Percentiles rank a stretch among this genome's conserved stretches.
Evolutionary conservation across 1,140 invertebrate genomes (phyloP).

Genomic region (Platorchestia sp.): DNA sequence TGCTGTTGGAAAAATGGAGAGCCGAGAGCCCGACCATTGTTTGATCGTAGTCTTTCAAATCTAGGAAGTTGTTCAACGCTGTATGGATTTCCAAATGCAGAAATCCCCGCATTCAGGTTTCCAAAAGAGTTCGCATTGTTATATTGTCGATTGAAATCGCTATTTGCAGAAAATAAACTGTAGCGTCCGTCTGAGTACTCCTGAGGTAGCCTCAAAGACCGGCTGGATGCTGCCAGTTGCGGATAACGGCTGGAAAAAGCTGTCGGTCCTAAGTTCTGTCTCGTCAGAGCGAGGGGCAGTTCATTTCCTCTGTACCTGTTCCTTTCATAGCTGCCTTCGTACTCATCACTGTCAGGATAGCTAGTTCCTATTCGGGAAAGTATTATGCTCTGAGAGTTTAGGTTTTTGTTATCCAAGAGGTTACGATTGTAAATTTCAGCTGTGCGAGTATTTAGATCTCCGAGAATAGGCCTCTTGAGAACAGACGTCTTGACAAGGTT

Average conservation of each 20-base stretch:
- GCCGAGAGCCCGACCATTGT: background rate
- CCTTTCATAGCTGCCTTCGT: background rate
- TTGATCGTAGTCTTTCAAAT: background rate
- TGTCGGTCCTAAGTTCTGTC: background rate
- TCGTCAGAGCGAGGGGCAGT: background rate
- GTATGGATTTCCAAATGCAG: background rate
- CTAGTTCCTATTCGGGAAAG: background rate
- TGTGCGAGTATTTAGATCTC: too few relatives aligned
- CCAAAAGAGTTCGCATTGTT: background rate
- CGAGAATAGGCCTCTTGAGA: background rate
- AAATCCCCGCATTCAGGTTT: background rate
- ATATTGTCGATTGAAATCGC: background rate
- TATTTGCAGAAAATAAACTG: background rate
- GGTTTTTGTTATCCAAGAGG: background rate
- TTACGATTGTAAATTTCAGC: background rate
- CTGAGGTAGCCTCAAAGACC: background rate
- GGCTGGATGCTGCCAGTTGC: background rate
- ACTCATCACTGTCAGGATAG: background rate
- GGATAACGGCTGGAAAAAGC: background rate
- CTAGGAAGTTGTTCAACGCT: background rate
- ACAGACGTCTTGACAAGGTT: background rate
- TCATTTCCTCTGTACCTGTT: background rate
- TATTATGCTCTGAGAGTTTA: background rate
- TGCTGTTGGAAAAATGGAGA: conserved; percentile 29
- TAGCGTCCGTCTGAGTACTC: background rate